Evolutionary conservation across 1,140 invertebrate species (phyloP).

Genomic region (Mercenaria mercenaria): DNA sequence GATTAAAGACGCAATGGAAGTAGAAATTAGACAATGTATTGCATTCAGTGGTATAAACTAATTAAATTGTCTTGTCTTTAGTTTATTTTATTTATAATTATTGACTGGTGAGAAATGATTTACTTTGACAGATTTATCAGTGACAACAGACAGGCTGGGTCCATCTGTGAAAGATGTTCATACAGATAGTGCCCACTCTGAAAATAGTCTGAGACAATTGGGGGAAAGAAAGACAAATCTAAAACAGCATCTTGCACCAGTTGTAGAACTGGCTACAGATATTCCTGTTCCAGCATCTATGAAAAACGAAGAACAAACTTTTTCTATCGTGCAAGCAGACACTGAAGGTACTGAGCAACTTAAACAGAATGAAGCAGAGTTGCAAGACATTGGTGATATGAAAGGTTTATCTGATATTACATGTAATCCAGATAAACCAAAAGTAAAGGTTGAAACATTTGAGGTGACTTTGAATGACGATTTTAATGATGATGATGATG

Average conservation of each 20-base stretch:
- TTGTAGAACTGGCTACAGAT: background rate
- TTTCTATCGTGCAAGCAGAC: background rate
- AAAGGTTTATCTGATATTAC: background rate
- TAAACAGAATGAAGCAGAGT: background rate
- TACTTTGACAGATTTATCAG: background rate
- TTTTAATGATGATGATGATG: background rate
- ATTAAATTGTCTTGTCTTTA: too few relatives aligned
- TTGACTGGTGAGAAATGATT: too few relatives aligned
- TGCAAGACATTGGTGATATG: background rate
- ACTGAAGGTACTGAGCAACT: background rate
- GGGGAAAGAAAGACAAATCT: background rate
- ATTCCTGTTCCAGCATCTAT: background rate
- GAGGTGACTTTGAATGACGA: background rate
- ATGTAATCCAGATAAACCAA: background rate
- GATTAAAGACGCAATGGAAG: too few relatives aligned
- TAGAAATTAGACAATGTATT: too few relatives aligned
- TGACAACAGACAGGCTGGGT: background rate
- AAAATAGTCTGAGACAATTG: background rate
- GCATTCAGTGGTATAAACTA: too few relatives aligned
- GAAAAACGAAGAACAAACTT: background rate
- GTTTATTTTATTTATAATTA: too few relatives aligned
- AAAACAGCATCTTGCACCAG: background rate
- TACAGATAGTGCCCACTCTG: background rate
- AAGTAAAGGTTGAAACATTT: background rate
- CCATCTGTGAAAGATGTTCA: background rate